These are phyloP conservation scores for Drosophila quinaria DNA, from an alignment of 2,888 invertebrate species.

Conservation along the genomic window DNA sequence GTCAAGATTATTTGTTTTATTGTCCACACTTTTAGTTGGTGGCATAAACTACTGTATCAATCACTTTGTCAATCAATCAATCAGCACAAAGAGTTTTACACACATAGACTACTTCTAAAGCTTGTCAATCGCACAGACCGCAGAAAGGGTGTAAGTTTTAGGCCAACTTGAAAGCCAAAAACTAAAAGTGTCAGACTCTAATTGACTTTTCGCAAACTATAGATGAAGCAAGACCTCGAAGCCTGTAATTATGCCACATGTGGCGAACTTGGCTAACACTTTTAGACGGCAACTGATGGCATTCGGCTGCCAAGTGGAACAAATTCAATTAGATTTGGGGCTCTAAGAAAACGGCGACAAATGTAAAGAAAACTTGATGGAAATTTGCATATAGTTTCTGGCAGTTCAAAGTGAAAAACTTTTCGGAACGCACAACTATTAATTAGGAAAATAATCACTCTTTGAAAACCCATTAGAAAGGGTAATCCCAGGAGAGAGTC, in stretches of 20 bases:
- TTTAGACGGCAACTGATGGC: background rate
- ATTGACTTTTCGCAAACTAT: conserved; percentile 63
- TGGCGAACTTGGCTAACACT: conserved; percentile 35
- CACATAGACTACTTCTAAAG: background rate
- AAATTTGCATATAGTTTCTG: conserved; percentile 74
- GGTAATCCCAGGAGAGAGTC: conserved; percentile 28
- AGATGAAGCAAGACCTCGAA: conserved; percentile 20
- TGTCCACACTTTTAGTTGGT: background rate
- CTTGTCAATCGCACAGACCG: conserved; percentile 22
- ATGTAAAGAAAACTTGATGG: conserved; percentile 63
- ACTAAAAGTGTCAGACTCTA: conserved; percentile 55
- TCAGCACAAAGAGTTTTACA: conserved; percentile 6
- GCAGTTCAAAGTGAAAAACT: conserved; percentile 71
- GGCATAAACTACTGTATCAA: background rate
- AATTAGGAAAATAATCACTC: conserved; percentile 61
- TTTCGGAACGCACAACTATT: conserved; percentile 62
- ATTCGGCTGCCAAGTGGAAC: conserved; percentile 43
- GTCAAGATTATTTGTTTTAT: background rate
- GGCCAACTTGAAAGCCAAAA: conserved; percentile 27
- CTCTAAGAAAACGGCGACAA: conserved; percentile 48
- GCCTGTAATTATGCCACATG: conserved; percentile 77
- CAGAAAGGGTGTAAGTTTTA: conserved; percentile 4
- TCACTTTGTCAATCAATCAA: conserved; percentile 13
- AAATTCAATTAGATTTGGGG: conserved; percentile 65
- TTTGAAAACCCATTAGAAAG: conserved; percentile 23